Conservation (phyloP, 2,888 invertebrate genomes). For the Anodontia alba region DNA sequence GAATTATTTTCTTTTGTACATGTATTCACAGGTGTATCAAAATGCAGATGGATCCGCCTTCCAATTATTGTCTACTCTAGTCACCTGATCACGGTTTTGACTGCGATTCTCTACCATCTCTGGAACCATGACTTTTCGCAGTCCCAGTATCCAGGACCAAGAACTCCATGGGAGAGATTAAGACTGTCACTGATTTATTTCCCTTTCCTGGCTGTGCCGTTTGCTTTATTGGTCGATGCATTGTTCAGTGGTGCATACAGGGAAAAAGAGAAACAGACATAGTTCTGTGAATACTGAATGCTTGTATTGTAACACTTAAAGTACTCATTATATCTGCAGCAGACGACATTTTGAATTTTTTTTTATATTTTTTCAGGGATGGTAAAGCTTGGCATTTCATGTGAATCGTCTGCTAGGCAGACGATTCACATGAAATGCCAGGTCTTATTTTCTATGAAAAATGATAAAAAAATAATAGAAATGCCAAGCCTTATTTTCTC, state of each 20-base stretch:
- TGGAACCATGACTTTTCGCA: slow-evolving; percentile 74
- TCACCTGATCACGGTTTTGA: slow-evolving; percentile 80
- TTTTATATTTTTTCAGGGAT: too few relatives aligned
- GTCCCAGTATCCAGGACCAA: slow-evolving; percentile 70
- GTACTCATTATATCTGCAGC: too few relatives aligned
- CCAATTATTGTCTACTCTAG: slow-evolving; percentile 79
- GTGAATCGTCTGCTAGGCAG: too few relatives aligned
- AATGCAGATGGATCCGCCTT: slow-evolving; percentile 78
- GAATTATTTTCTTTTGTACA: too few relatives aligned
- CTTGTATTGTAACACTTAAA: too few relatives aligned
- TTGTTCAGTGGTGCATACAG: slow-evolving; percentile 67
- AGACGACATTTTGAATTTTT: too few relatives aligned
- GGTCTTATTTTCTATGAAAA: too few relatives aligned
- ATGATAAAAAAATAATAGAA: too few relatives aligned
- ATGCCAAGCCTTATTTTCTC: too few relatives aligned
- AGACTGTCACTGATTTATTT: slow-evolving; percentile 75
- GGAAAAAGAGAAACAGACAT: not conserved
- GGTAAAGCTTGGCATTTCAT: too few relatives aligned
- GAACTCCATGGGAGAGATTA: slow-evolving; percentile 68
- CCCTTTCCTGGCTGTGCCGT: slow-evolving; percentile 80
- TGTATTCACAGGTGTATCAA: slow-evolving; percentile 76
- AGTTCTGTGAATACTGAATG: not conserved
- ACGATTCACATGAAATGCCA: too few relatives aligned
- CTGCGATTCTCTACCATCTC: slow-evolving; percentile 77
- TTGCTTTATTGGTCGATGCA: slow-evolving; percentile 72